These are phyloP conservation scores for Cepaea nemoralis DNA, from an alignment of 1,140 invertebrate species.

Conservation along the genomic window DNA sequence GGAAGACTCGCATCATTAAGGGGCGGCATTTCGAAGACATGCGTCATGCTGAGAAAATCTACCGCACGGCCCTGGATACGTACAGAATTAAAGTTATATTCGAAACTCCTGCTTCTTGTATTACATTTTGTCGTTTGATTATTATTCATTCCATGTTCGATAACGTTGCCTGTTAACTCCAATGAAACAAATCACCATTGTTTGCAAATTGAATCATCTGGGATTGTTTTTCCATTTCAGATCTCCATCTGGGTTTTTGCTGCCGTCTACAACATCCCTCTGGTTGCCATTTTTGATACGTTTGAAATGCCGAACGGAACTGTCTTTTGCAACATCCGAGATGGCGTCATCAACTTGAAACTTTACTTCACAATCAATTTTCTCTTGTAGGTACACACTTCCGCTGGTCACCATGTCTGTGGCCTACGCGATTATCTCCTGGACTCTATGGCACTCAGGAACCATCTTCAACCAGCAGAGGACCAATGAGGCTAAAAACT, in stretches of 20 bases:
- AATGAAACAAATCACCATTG: too few relatives aligned
- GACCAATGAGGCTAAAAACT: slow-evolving; percentile 22
- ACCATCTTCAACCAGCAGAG: slow-evolving; percentile 7
- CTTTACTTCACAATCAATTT: slow-evolving; percentile 56
- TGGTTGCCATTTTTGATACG: slow-evolving; percentile 57
- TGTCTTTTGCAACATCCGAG: slow-evolving; percentile 44
- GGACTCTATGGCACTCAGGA: slow-evolving; percentile 73
- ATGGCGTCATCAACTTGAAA: slow-evolving; percentile 46
- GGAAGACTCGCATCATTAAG: too few relatives aligned
- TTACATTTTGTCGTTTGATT: too few relatives aligned
- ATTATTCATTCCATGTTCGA: too few relatives aligned
- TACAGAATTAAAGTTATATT: too few relatives aligned
- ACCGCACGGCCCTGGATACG: too few relatives aligned
- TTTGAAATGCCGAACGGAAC: slow-evolving; percentile 30
- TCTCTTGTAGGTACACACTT: slow-evolving; percentile 79
- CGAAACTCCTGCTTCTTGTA: too few relatives aligned
- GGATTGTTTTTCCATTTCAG: slow-evolving; percentile 40
- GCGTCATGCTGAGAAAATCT: too few relatives aligned
- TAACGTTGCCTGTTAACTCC: too few relatives aligned
- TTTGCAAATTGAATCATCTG: too few relatives aligned
- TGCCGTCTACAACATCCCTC: slow-evolving; percentile 56
- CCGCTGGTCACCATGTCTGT: slow-evolving; percentile 86
- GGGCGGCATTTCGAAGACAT: too few relatives aligned
- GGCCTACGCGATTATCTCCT: slow-evolving; percentile 83
- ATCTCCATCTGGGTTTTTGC: slow-evolving; percentile 58